Evolutionary conservation across 1,140 invertebrate genomes (phyloP).

Genomic region (Samia ricini): DNA sequence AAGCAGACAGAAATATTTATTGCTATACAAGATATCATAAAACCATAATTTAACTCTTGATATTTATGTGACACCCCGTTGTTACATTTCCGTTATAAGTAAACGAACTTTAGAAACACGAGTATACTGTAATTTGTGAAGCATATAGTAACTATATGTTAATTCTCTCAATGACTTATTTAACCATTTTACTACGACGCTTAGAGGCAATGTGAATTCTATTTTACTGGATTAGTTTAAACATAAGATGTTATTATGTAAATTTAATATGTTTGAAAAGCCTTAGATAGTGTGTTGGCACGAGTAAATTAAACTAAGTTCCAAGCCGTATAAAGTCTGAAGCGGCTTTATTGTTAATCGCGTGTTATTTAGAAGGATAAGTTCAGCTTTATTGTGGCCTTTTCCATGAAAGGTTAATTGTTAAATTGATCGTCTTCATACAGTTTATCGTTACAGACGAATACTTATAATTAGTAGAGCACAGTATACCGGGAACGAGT

Average conservation of each 20-base stretch:
- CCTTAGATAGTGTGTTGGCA: background rate
- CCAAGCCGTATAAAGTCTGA: background rate
- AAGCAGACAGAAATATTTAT: too few relatives aligned
- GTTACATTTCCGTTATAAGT: background rate
- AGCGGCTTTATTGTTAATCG: background rate
- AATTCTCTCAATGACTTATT: background rate
- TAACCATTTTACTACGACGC: background rate
- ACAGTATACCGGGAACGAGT: background rate
- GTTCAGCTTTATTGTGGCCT: background rate
- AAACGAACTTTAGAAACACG: background rate
- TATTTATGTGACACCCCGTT: background rate
- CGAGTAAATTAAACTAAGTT: background rate
- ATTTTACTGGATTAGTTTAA: background rate
- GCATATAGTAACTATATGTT: background rate
- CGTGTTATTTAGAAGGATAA: background rate
- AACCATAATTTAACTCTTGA: too few relatives aligned
- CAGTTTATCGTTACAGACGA: background rate
- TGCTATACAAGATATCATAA: too few relatives aligned
- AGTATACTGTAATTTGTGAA: background rate
- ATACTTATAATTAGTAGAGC: constrained; percentile 1
- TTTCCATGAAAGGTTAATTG: constrained; percentile 1
- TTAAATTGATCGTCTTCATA: background rate
- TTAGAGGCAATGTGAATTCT: background rate
- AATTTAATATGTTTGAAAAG: constrained; percentile 6
- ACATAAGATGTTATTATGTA: constrained; percentile 8